Evolutionary conservation across 2,113 vertebrate genomes (phyloP), one percentile per base, ranked within the genome.

Genomic region (Phyllostomus discolor): DNA sequence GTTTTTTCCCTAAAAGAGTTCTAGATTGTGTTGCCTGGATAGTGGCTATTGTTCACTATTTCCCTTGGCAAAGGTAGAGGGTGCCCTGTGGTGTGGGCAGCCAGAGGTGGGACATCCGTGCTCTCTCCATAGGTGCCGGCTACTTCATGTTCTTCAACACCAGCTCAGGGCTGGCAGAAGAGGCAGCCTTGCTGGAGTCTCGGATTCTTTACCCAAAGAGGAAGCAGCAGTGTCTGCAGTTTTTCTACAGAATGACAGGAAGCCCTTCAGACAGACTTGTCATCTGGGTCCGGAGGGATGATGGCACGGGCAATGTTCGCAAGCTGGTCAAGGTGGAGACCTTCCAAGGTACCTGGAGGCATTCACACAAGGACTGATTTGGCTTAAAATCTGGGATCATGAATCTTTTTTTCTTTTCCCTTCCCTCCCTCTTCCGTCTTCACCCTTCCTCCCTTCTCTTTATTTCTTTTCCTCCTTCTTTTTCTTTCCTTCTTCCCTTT

Each of bases 191-290:
- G 78, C 97, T 99, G 33, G 99, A 99, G 96, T 99, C 99, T 4
- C 97, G 99, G 66, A 99, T 99, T 91, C 98, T 99, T 43, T 99
- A 99, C 91, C 99, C 99, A 5, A 99, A 98, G 97, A 99, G 99
- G 91, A 98, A 98, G 52, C 92, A 98, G 46, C 99, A 99, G 96
- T 99, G 99, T 91, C 98, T 99, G 62, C 99, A 99, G 97, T 99
- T 99, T 96, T 99, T 99, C 98, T 99, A 99, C 11, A 99, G 98
- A 97, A 99, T 99, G 98, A 99, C 99, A 0, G 99, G 99, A 75
- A 99, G 98, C 83, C 28, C 73, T 9, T 97, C 97, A 33, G 99
- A 99, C 97, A 98, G 98, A 59, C 98, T 99, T 4, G 95, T 98
- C 26, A 31, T 99, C 94, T 99, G 99, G 99, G 92, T 99, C 90